Conservation (phyloP, 1,140 invertebrate species). For the Pygmarrhopalites habei region DNA sequence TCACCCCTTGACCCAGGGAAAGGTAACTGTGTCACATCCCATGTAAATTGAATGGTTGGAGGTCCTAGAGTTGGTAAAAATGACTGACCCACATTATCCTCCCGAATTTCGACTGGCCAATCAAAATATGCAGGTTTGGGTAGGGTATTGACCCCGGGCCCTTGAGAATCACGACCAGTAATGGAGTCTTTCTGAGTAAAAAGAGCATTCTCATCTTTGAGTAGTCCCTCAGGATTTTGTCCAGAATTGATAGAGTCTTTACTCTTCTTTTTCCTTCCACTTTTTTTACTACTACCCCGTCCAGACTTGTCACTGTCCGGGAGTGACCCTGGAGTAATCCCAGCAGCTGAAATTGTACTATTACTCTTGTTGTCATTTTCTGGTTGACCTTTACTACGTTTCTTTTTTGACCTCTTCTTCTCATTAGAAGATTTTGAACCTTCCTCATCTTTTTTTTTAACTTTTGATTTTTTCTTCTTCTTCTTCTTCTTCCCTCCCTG, state of each 20-base stretch:
- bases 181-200: not conserved
- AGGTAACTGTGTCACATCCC: slow-evolving; percentile 9
- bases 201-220: not conserved
- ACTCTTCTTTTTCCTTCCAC: too few relatives aligned
- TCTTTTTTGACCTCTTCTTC: not conserved
- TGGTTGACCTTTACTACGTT: not conserved
- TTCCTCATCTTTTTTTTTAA: not conserved
- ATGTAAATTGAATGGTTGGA: not conserved
- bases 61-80: not conserved
- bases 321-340: too few relatives aligned
- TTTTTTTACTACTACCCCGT: too few relatives aligned
- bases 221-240: not conserved
- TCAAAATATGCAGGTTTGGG: not conserved
- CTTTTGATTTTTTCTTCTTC: too few relatives aligned
- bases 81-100: not conserved
- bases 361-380: too few relatives aligned
- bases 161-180: not conserved
- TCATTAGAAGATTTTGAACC: too few relatives aligned
- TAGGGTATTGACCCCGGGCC: not conserved
- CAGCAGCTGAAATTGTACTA: too few relatives aligned
- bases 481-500: not conserved
- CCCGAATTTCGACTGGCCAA: not conserved
- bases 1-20: not conserved
- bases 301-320: too few relatives aligned
- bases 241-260: too few relatives aligned